These are phyloP conservation scores for Laticauda colubrina DNA, from an alignment of 2,113 vertebrate genomes.

Conservation along the genomic window DNA sequence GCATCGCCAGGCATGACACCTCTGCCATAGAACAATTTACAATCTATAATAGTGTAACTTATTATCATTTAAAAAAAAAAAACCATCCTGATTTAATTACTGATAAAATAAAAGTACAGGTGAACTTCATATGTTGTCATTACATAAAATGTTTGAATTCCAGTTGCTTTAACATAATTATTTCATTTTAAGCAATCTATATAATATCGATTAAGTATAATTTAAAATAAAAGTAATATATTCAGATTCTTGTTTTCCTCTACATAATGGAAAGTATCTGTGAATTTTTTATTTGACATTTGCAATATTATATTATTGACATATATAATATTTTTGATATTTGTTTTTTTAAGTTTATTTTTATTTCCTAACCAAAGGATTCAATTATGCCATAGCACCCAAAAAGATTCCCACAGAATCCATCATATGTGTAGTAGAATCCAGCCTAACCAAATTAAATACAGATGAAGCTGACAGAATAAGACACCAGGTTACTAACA, in stretches of 20 bases:
- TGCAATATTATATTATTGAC: background rate
- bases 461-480: too few relatives aligned
- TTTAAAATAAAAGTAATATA: constrained; percentile 29
- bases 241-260: constrained; percentile 24
- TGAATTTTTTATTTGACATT: background rate
- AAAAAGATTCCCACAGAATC: too few relatives aligned
- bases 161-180: constrained; percentile 42
- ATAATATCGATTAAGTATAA: background rate
- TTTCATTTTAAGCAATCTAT: constrained; percentile 24
- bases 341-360: too few relatives aligned
- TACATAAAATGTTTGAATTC: constrained; percentile 34
- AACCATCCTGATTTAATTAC: constrained; percentile 42
- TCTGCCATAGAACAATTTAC: background rate
- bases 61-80: constrained; percentile 35
- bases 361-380: too few relatives aligned
- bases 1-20: too few relatives aligned
- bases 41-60: constrained; percentile 22
- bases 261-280: background rate
- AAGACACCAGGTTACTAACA: too few relatives aligned
- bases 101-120: background rate
- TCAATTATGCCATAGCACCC: too few relatives aligned
- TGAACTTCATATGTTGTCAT: constrained; percentile 43
- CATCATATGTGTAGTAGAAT: too few relatives aligned
- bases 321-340: too few relatives aligned
- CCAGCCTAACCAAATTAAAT: too few relatives aligned